Evolutionary conservation across 2,797 vertebrate genomes (phyloP), one percentile per base, ranked within the genome.

Genomic region (Hafferia zeledoni): DNA sequence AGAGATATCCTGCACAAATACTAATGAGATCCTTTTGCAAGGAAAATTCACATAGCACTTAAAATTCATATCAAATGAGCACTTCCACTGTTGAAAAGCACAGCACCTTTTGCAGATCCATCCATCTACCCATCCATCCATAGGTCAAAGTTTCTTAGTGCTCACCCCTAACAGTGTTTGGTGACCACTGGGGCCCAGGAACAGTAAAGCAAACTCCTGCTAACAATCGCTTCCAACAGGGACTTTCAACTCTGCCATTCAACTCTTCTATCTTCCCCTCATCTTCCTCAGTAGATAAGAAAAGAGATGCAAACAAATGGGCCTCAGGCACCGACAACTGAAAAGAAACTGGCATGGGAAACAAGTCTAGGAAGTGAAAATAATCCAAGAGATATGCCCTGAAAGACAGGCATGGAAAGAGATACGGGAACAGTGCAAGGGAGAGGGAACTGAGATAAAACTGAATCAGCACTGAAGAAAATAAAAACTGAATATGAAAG

Each of bases 341-440:
- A 93, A 91, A 91, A 92, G 82, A 83, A 93, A 84, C 28, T n/a
- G 37, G 49, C 57, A 50, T 23, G 71, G 85, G 85, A 93, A 93
- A 90, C 43, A 65, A 17, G 30, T 41, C 47, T 83, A 79, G 31
- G 72, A 82, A 92, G 85, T 39, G 80, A 79, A 89, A 93, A 90
- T 65, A 85, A 81, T 85, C 67, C n/a, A 61, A 76, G 71, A 93
- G 90, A 92, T 69, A 87, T 0, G 5, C 30, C 52, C 35, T 75
- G 87, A 88, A 90, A 96, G 80, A 83, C 35, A 74, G 76, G 60
- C 61, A 61, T 0, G 1, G 60, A 39, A 68, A 80, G 70, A 95
- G 84, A 93, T 82, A 89, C 0, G 2, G 46, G 46, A 24, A 72
- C 49, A 71, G 63, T 0, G 6, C 0, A 6, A 84, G 79, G 44